Percentiles rank a stretch among this genome's conserved stretches.
Evolutionary conservation across 2,888 invertebrate species (phyloP).

Genomic region (Synanthedon tipuliformis): DNA sequence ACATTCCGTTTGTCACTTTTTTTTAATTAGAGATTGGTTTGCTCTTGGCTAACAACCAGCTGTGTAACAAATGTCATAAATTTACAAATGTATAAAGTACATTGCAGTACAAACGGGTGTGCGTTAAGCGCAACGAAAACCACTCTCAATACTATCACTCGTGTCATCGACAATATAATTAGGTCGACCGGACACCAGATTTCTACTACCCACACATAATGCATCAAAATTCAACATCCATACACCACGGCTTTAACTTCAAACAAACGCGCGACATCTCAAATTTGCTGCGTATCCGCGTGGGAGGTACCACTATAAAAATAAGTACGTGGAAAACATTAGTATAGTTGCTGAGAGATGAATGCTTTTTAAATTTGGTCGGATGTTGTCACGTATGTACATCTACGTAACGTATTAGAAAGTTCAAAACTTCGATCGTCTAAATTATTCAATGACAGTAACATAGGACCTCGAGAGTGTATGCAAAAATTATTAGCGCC

Average conservation of each 20-base stretch:
- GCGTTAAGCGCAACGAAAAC: conserved; percentile 23
- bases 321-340: background rate
- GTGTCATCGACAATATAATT: conserved; percentile 47
- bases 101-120: conserved; percentile 6
- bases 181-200: conserved; percentile 58
- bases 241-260: conserved; percentile 25
- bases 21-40: no score
- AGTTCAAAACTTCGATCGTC: conserved; percentile 10
- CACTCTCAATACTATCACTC: conserved; percentile 45
- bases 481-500: conserved; percentile 10
- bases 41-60: no score
- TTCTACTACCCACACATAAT: conserved; percentile 33
- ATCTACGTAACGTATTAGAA: conserved; percentile 15
- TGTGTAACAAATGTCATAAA: no score
- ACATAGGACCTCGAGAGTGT: conserved; percentile 9
- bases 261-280: conserved; percentile 23
- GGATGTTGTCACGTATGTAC: conserved; percentile 11
- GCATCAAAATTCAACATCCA: conserved; percentile 28
- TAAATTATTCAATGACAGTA: background rate
- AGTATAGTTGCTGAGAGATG: conserved; percentile 5
- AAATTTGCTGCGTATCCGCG: conserved; percentile 24
- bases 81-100: no score
- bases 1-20: no score
- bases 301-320: conserved; percentile 22
- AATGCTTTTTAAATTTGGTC: conserved; percentile 9